Evolutionary conservation across 92 coral and sea anemone genomes (phyloP), one percentile per base, ranked within the genome.

Genomic region (Siderastrea radians): DNA sequence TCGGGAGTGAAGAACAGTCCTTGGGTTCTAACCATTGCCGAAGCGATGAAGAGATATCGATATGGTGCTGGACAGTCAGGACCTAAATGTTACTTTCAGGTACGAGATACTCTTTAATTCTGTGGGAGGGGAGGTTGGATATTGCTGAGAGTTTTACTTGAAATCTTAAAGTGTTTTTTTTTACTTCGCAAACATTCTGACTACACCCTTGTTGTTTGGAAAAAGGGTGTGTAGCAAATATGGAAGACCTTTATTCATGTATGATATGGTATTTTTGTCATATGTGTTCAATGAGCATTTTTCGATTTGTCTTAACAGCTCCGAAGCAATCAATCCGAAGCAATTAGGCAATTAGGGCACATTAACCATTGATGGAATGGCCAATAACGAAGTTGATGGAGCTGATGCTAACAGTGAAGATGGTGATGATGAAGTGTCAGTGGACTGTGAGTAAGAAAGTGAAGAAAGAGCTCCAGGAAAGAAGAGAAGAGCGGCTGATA

Each of bases 21-120:
- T 15, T 87, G 90, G 90, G 86, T 87, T 45, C 7, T 6, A 45
- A 55, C 57, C n/a, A 87, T 81, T 47, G 91, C 74, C 5, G 87
- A 73, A 1, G 83, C 48, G 7, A 87, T 72, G 82, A 81, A 55
- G 15, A 57, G 81, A 72, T 80, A 62, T 11, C 55, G 71, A 68
- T 2, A 68, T 86, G 90, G 85, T 78, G 45, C 78, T 68, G 2
- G 85, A 77, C 17, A 85, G 89, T 47, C 75, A 63, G 3, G 89
- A 75, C 45, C 52, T 85, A 4, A 19, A 75, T 61, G 45, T 72
- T 44, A 72, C 58, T 3, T 12, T 59, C 77, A 1, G 77, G 77
- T 72, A 49, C 12, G 75, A 26, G 73, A 68, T 46, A n/a, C n/a
- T n/a, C n/a, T n/a, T n/a, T n/a, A n/a, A n/a, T 26, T 26, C 38